Evolutionary conservation across 2,113 vertebrate genomes (phyloP).

Genomic region (Boulengeromyrus knoepffleri): DNA sequence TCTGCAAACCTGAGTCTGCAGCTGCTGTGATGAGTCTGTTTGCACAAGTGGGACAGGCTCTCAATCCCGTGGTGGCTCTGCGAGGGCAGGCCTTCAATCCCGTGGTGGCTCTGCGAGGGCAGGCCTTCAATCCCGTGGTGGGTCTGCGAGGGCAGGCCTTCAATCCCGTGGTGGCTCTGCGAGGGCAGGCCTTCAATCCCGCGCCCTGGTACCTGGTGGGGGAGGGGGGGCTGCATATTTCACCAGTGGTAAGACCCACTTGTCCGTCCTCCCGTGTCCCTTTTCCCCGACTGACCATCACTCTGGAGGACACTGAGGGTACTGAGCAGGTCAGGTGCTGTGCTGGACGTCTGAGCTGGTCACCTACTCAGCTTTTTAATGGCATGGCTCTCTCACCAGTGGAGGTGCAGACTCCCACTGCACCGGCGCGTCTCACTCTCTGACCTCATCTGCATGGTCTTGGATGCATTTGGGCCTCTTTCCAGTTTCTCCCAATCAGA

Average conservation of each 20-base stretch:
- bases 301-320: not conserved
- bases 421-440: not conserved
- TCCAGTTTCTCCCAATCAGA: not conserved
- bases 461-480: not conserved
- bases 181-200: not conserved
- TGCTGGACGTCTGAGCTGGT: not conserved
- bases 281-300: not conserved
- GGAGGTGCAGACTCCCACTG: not conserved
- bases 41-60: constrained; percentile 30
- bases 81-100: not conserved
- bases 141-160: not conserved
- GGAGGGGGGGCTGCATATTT: not conserved
- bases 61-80: constrained; percentile 10
- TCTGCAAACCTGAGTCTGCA: not conserved
- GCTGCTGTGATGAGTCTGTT: constrained; percentile 15
- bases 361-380: not conserved
- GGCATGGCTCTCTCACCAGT: not conserved
- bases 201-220: not conserved
- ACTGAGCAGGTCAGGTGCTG: not conserved
- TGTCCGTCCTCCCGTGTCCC: not conserved
- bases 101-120: not conserved
- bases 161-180: too few relatives aligned
- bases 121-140: constrained; percentile 24
- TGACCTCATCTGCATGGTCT: not conserved
- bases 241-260: not conserved